Percentiles rank a stretch among this genome's conserved stretches.
These are phyloP conservation scores for Celastrina argiolus DNA, from an alignment of 2,888 invertebrate genomes.

Conservation along the genomic window DNA sequence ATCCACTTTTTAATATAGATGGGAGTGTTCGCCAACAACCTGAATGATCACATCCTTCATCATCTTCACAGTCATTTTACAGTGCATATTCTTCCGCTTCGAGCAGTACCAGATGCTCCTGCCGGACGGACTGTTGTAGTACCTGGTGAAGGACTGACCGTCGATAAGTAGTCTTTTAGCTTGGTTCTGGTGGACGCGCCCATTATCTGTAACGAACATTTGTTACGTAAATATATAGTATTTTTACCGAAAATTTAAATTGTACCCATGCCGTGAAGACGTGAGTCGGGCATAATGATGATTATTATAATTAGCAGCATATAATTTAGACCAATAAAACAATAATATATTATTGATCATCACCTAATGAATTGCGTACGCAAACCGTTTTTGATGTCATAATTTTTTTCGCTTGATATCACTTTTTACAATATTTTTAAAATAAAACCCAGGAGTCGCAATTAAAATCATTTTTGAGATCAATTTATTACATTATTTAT, in stretches of 20 bases:
- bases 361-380: too few species aligned
- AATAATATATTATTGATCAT: too few species aligned
- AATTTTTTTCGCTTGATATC: too few species aligned
- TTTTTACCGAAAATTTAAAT: too few species aligned
- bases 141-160: conserved; percentile 15
- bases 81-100: conserved; percentile 18
- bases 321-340: too few species aligned
- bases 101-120: conserved; percentile 30
- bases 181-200: neutral
- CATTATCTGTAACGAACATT: neutral
- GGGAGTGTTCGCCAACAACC: conserved; percentile 38
- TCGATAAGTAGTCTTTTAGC: neutral
- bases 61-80: conserved; percentile 39
- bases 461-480: neutral
- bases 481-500: neutral
- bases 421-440: too few species aligned
- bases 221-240: neutral
- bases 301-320: too few species aligned
- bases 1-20: conserved; percentile 25
- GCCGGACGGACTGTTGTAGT: conserved; percentile 1
- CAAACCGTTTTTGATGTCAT: too few species aligned
- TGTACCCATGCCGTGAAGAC: too few species aligned
- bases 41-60: conserved; percentile 33
- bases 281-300: too few species aligned
- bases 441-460: too few species aligned